Conservation (phyloP, 2,888 invertebrate species). For the Fragum whitleyi region DNA sequence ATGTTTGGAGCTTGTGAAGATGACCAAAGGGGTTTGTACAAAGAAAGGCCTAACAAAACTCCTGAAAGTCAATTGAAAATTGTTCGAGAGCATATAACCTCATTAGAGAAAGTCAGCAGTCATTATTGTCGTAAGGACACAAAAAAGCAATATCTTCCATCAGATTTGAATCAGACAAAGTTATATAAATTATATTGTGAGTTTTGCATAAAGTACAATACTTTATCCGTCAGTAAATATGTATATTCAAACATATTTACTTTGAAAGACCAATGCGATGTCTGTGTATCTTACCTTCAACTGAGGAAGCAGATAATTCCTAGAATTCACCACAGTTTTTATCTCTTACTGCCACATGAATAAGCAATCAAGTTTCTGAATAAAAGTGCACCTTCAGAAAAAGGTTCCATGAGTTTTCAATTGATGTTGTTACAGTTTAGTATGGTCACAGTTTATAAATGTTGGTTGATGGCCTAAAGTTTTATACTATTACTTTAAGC, state of each 20-base stretch:
- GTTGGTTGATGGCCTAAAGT: no score
- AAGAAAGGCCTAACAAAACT: no score
- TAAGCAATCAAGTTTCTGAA: no score
- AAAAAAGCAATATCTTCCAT: constrained; percentile 30
- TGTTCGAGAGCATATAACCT: constrained; percentile 30
- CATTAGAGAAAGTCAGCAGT: constrained; percentile 34
- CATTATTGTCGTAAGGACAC: constrained; percentile 45
- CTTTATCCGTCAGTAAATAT: constrained; percentile 22
- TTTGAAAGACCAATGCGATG: constrained; percentile 51
- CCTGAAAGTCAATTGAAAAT: neutral
- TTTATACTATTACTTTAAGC: no score
- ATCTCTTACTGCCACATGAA: neutral
- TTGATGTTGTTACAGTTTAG: no score
- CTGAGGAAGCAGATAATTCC: constrained; percentile 23
- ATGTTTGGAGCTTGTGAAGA: constrained; percentile 1
- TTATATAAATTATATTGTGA: constrained; percentile 46
- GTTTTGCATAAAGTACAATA: constrained; percentile 13
- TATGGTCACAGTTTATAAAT: no score
- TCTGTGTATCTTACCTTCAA: constrained; percentile 23
- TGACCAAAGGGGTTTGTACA: constrained; percentile 24
- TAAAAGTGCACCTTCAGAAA: no score
- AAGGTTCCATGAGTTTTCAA: no score
- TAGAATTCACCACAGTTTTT: constrained; percentile 22
- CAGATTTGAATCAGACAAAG: constrained; percentile 32
- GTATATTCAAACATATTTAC: constrained; percentile 43